phyloP scores from a whole-genome alignment of 2,113 vertebrate species.

The Lepidothrix coronata region DNA sequence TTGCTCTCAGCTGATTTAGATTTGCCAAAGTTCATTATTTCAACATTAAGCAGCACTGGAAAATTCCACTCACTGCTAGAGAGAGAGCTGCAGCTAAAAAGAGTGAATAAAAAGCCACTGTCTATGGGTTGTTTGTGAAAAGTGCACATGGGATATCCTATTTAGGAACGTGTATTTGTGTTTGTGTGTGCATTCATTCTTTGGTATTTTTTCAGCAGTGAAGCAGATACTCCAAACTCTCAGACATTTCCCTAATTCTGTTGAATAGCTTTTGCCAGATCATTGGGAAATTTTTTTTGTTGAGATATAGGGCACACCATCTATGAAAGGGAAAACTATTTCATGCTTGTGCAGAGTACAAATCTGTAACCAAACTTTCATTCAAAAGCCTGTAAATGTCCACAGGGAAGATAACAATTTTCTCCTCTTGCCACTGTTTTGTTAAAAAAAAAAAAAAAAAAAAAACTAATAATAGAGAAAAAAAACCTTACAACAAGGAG shows the following conservation, averaged over 20 bases:
- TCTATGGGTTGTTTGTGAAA: neutral
- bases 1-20: constrained; percentile 28
- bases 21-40: constrained; percentile 63
- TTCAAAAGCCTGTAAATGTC: constrained; percentile 66
- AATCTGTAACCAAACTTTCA: constrained; percentile 67
- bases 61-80: constrained; percentile 38
- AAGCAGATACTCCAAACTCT: neutral
- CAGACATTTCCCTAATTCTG: constrained; percentile 37
- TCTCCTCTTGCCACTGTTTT: constrained; percentile 68
- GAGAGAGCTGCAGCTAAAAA: neutral
- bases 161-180: neutral
- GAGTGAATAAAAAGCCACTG: neutral
- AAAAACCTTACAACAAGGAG: constrained; percentile 68
- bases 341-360: constrained; percentile 51
- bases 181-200: neutral
- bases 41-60: constrained; percentile 45
- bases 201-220: neutral
- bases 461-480: constrained; percentile 60
- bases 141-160: neutral
- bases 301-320: neutral
- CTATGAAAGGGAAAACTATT: constrained; percentile 50
- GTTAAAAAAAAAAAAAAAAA: constrained; percentile 42
- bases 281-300: constrained; percentile 39
- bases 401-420: constrained; percentile 75
- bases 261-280: constrained; percentile 27